phyloP scores from a whole-genome alignment of 1,140 invertebrate genomes.

The Caenorhabditis latens region DNA sequence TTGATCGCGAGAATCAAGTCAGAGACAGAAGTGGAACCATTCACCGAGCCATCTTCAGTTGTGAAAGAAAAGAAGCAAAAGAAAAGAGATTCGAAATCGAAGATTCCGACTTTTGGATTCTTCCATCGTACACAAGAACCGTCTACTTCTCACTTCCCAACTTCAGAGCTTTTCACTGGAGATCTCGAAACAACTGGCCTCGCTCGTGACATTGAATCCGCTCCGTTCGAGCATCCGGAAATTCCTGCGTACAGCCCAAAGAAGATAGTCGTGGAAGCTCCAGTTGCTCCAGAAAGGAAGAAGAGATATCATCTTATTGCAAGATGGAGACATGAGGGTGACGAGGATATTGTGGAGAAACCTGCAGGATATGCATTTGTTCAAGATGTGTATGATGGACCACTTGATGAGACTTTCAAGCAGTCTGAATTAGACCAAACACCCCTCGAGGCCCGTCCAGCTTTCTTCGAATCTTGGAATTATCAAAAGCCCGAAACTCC shows the following conservation, averaged over 20 bases:
- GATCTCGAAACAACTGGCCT: conserved; percentile 2
- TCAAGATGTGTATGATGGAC: conserved; percentile 59
- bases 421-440: neutral
- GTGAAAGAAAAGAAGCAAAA: neutral
- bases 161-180: conserved; percentile 49
- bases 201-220: neutral
- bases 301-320: neutral
- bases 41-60: neutral
- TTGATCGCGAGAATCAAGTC: neutral
- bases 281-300: neutral
- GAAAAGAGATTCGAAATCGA: conserved; percentile 4
- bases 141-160: neutral
- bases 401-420: neutral
- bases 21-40: neutral
- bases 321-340: conserved; percentile 49
- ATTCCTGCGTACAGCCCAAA: neutral
- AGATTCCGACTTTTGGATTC: neutral
- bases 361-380: conserved; percentile 33
- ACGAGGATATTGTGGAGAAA: conserved; percentile 63
- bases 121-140: conserved; percentile 1
- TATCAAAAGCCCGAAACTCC: neutral
- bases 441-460: conserved; percentile 11
- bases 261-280: neutral
- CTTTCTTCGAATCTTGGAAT: too few species aligned
- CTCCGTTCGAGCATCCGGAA: neutral